These are phyloP conservation scores for Neuroscelio doddi DNA, from an alignment of 2,888 invertebrate species.

Conservation along the genomic window DNA sequence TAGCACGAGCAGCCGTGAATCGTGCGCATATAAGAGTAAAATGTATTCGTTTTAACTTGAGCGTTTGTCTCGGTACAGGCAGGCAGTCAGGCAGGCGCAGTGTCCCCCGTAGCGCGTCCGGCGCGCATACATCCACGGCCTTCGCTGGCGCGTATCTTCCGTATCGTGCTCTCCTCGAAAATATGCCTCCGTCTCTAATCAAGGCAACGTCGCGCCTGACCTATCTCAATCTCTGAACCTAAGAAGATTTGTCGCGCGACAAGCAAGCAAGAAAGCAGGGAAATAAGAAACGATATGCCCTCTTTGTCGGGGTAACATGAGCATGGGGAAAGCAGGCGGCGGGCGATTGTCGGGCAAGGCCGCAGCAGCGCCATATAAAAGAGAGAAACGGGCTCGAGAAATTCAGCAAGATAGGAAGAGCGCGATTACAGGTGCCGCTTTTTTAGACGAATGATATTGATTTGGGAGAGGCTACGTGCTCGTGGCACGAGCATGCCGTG, in stretches of 20 bases:
- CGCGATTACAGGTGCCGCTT: constrained; percentile 59
- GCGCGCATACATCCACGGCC: background rate
- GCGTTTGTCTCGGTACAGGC: too few relatives aligned
- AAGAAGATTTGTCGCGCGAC: constrained; percentile 44
- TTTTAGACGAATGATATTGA: constrained; percentile 72
- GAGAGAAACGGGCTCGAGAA: constrained; percentile 22
- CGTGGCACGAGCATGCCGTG: constrained; percentile 69
- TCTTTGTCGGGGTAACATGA: constrained; percentile 5
- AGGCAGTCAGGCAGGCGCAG: too few relatives aligned
- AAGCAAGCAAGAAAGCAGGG: constrained; percentile 4
- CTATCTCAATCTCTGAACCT: constrained; percentile 45
- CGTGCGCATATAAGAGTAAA: too few relatives aligned
- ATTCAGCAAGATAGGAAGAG: constrained; percentile 40
- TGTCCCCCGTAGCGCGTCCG: background rate
- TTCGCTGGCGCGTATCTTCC: background rate
- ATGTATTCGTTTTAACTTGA: too few relatives aligned
- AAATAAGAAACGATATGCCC: constrained; percentile 8
- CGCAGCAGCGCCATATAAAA: constrained; percentile 22
- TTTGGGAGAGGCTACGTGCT: constrained; percentile 70
- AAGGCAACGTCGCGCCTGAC: constrained; percentile 40
- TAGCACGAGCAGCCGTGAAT: too few relatives aligned
- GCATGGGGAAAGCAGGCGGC: constrained; percentile 4
- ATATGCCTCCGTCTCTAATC: constrained; percentile 41
- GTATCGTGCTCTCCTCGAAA: constrained; percentile 29
- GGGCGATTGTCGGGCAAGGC: constrained; percentile 43